Conservation (phyloP, 2,888 invertebrate species). For the Frankliniella fusca region DNA sequence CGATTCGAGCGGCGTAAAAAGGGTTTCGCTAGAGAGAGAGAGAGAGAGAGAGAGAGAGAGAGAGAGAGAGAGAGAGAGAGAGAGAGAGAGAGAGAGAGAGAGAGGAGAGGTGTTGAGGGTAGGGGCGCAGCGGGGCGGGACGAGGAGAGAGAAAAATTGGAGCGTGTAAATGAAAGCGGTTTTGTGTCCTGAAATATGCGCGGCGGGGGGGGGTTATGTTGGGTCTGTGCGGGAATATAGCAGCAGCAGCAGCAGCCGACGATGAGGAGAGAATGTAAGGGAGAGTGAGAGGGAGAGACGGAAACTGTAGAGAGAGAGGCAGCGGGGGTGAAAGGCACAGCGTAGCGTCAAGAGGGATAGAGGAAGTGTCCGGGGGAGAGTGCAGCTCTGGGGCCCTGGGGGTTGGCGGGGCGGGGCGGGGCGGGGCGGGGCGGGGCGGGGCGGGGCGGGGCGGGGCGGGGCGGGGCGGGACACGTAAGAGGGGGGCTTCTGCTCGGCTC, state of each 20-base stretch:
- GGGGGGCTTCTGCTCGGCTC: neutral
- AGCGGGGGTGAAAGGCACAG: neutral
- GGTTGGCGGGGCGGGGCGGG: neutral
- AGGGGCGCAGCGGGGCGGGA: neutral
- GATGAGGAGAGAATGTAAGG: neutral
- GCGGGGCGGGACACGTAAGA: no score
- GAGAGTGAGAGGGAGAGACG: neutral
- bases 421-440: no score
- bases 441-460: no score
- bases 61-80: neutral
- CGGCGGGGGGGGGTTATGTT: neutral
- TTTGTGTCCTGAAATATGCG: conserved; percentile 14
- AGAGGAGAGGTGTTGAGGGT: neutral
- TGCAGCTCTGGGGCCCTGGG: no score
- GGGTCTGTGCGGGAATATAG: neutral
- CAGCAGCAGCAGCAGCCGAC: no score
- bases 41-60: no score
- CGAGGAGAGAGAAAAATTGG: neutral
- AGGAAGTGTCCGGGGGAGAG: neutral
- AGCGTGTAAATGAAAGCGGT: conserved; percentile 2
- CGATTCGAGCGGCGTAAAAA: conserved; percentile 11
- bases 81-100: neutral
- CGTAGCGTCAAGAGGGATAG: neutral
- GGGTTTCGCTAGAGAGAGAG: neutral
- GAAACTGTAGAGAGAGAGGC: neutral